phyloP scores from a whole-genome alignment of 2,113 vertebrate species.

The Tylochromis polylepis region DNA sequence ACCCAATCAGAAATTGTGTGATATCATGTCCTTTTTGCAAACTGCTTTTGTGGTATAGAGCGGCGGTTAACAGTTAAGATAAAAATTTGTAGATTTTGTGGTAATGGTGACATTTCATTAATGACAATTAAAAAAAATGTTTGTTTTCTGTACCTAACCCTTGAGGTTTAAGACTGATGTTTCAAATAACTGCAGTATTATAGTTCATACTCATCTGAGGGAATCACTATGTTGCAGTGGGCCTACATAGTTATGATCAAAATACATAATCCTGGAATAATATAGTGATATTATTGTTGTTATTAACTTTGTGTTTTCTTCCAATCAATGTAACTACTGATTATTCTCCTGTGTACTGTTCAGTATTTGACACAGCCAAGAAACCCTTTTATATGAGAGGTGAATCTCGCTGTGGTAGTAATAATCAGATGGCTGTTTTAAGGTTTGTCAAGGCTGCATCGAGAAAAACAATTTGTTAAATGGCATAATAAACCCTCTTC shows the following conservation, averaged over 20 bases:
- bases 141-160: conserved; percentile 37
- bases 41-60: conserved; percentile 37
- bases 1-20: conserved; percentile 45
- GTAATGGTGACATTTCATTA: conserved; percentile 50
- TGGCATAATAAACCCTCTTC: not conserved
- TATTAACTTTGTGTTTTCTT: conserved; percentile 52
- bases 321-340: conserved; percentile 71
- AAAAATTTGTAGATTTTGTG: conserved; percentile 51
- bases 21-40: conserved; percentile 29
- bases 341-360: conserved; percentile 41
- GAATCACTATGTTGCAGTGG: not conserved
- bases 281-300: conserved; percentile 48
- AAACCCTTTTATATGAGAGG: not conserved
- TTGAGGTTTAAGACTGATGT: conserved; percentile 40
- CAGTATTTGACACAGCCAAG: conserved; percentile 28
- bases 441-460: not conserved
- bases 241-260: conserved; percentile 22
- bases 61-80: conserved; percentile 24
- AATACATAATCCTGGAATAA: conserved; percentile 16
- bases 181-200: conserved; percentile 44
- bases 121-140: conserved; percentile 34
- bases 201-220: conserved; percentile 13
- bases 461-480: not conserved
- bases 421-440: not conserved
- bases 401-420: not conserved